Conservation (phyloP, 2,113 vertebrate species). For the Marmota monax region DNA sequence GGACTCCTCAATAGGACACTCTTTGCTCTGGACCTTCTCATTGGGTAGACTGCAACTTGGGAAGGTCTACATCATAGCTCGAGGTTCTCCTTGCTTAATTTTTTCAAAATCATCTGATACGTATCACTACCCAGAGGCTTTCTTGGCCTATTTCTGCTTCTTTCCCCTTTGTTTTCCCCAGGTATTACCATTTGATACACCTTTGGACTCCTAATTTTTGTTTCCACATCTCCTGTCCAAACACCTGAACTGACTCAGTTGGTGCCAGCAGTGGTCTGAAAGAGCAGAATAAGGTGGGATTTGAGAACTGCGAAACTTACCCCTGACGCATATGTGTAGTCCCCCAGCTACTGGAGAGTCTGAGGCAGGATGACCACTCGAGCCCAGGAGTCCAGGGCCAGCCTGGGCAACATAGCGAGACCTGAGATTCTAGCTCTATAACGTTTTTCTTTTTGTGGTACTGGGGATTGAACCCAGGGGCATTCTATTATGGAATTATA, state of each 20-base stretch:
- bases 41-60: neutral
- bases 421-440: neutral
- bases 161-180: neutral
- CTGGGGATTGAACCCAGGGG: too few species aligned
- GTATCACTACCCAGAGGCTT: neutral
- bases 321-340: neutral
- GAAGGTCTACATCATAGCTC: neutral
- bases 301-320: neutral
- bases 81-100: neutral
- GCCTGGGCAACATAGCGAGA: neutral
- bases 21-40: neutral
- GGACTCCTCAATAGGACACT: neutral
- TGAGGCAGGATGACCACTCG: neutral
- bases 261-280: neutral
- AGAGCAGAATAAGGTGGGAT: neutral
- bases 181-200: neutral
- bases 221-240: neutral
- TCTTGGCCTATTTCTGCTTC: neutral
- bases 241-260: neutral
- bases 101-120: neutral
- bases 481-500: too few species aligned
- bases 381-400: neutral
- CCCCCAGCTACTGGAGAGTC: neutral
- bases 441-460: too few species aligned
- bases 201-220: neutral